These are phyloP conservation scores for Melanostigma gelatinosum DNA, from an alignment of 2,113 vertebrate species.

Conservation along the genomic window DNA sequence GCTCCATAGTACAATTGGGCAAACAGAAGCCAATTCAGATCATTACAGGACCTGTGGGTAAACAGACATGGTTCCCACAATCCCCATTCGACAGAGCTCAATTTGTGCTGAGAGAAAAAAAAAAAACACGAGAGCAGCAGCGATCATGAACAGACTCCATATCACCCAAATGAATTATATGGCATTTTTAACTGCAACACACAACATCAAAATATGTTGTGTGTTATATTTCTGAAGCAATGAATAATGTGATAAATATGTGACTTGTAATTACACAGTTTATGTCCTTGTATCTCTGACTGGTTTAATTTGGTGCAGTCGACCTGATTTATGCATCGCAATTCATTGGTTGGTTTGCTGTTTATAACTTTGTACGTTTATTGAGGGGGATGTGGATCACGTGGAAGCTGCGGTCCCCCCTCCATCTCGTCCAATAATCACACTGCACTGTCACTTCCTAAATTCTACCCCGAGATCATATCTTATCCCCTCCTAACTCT, in stretches of 20 bases:
- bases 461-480: background rate
- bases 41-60: conserved; percentile 76
- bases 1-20: conserved; percentile 74
- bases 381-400: conserved; percentile 5
- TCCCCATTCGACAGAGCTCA: conserved; percentile 36
- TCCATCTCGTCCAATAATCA: background rate
- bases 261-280: conserved; percentile 25
- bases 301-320: conserved; percentile 25
- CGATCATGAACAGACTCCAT: conserved; percentile 5
- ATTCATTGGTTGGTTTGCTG: background rate
- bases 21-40: conserved; percentile 77
- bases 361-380: conserved; percentile 10
- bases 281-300: conserved; percentile 18
- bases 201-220: conserved; percentile 28
- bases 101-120: conserved; percentile 12
- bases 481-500: background rate
- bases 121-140: conserved; percentile 14
- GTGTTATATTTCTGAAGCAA: conserved; percentile 26
- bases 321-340: conserved; percentile 28
- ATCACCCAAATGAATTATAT: conserved; percentile 6
- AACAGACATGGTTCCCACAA: conserved; percentile 65
- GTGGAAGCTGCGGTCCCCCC: background rate
- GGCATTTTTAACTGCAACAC: conserved; percentile 14
- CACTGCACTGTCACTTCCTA: background rate
- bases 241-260: conserved; percentile 29